phyloP scores from a whole-genome alignment of 2,888 invertebrate genomes.

The Scaptomyza caliginosa region DNA sequence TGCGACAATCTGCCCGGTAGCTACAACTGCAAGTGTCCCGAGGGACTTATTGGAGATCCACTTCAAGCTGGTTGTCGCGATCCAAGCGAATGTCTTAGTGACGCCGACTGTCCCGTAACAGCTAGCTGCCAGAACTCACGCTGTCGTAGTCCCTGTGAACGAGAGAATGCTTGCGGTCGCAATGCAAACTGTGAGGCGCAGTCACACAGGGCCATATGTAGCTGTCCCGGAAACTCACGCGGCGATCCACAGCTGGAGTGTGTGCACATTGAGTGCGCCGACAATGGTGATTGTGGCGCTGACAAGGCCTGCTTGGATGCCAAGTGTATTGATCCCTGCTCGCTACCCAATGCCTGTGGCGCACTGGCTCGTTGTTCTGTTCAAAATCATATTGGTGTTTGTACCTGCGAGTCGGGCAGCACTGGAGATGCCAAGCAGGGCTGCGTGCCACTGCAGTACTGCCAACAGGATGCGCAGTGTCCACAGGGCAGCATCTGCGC shows the following conservation, averaged over 20 bases:
- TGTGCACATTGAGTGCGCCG: conserved; percentile 89
- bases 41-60: conserved; percentile 92
- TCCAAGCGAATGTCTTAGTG: conserved; percentile 92
- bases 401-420: conserved; percentile 92
- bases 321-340: conserved; percentile 92
- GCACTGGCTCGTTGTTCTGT: conserved; percentile 90
- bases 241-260: conserved; percentile 91
- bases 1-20: conserved; percentile 92
- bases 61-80: conserved; percentile 89
- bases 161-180: conserved; percentile 87
- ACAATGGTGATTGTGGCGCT: conserved; percentile 90
- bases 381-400: conserved; percentile 91
- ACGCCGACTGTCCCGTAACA: conserved; percentile 91
- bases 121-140: conserved; percentile 90
- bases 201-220: conserved; percentile 89
- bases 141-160: conserved; percentile 91
- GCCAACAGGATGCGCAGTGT: conserved; percentile 91
- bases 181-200: conserved; percentile 90
- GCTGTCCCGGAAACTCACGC: conserved; percentile 89
- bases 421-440: conserved; percentile 94
- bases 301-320: conserved; percentile 91
- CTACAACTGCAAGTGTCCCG: conserved; percentile 90
- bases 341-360: conserved; percentile 92
- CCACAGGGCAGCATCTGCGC: conserved; percentile 93
- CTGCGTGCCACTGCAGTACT: conserved; percentile 92